Evolutionary conservation across 2,113 vertebrate species (phyloP).

Genomic region (Myiagra hebetior): DNA sequence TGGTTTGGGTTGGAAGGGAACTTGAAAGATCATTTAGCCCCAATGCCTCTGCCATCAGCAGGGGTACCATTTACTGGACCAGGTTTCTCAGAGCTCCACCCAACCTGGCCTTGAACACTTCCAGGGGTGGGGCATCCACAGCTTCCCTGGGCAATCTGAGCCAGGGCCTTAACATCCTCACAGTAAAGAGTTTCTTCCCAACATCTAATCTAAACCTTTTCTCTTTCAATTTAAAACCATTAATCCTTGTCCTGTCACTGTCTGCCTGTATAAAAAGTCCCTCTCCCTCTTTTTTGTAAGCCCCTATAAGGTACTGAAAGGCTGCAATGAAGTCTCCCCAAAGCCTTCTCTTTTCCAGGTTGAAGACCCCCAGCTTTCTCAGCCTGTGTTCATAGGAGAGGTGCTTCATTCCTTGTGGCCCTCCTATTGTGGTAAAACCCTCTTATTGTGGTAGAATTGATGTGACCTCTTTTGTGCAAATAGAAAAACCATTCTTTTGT

Average conservation of each 20-base stretch:
- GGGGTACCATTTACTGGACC: neutral
- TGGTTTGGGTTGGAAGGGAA: neutral
- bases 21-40: neutral
- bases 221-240: neutral
- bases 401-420: too few relatives aligned
- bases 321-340: neutral
- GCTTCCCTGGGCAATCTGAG: neutral
- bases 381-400: neutral
- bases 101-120: neutral
- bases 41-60: neutral
- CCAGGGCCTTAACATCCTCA: neutral
- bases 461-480: neutral
- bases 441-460: neutral
- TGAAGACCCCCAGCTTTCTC: neutral
- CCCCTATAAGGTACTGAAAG: neutral
- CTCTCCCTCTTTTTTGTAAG: neutral
- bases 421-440: too few relatives aligned
- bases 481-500: neutral
- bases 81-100: neutral
- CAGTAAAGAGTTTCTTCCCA: neutral
- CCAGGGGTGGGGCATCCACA: neutral
- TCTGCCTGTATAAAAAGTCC: neutral
- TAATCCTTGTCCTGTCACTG: neutral
- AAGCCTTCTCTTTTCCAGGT: neutral
- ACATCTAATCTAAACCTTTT: neutral